Conservation (phyloP, 2,888 invertebrate genomes). For the Acanthosepion pharaonis region DNA sequence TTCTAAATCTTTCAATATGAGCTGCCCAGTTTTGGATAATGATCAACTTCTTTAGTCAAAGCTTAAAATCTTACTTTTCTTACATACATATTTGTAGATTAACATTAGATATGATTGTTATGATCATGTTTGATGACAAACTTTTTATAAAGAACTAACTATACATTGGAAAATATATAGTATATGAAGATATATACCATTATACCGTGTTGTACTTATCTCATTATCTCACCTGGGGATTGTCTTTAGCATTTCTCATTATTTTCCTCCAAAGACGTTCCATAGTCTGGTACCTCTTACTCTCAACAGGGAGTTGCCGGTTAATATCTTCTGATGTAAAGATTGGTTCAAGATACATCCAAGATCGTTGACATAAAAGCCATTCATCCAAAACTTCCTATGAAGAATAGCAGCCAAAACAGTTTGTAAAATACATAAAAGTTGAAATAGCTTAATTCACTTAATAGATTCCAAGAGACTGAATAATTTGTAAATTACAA, state of each 20-base stretch:
- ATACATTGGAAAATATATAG: no score
- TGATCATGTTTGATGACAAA: no score
- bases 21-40: no score
- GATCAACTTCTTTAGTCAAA: no score
- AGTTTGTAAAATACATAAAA: neutral
- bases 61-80: no score
- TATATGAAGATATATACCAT: no score
- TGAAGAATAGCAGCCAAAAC: neutral
- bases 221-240: conserved; percentile 79
- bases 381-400: conserved; percentile 76
- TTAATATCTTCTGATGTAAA: conserved; percentile 76
- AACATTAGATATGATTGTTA: no score
- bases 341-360: conserved; percentile 76
- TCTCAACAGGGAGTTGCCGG: conserved; percentile 74
- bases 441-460: neutral
- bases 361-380: conserved; percentile 74
- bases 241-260: conserved; percentile 81
- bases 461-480: no score
- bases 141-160: no score
- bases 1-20: no score
- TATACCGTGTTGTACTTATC: neutral
- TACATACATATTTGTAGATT: no score
- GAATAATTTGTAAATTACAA: no score
- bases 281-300: conserved; percentile 75
- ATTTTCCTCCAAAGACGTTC: conserved; percentile 75